Percentiles rank a stretch among this genome's conserved stretches.
These are phyloP conservation scores for Trachemys scripta DNA, from an alignment of 2,113 vertebrate species.

Conservation along the genomic window DNA sequence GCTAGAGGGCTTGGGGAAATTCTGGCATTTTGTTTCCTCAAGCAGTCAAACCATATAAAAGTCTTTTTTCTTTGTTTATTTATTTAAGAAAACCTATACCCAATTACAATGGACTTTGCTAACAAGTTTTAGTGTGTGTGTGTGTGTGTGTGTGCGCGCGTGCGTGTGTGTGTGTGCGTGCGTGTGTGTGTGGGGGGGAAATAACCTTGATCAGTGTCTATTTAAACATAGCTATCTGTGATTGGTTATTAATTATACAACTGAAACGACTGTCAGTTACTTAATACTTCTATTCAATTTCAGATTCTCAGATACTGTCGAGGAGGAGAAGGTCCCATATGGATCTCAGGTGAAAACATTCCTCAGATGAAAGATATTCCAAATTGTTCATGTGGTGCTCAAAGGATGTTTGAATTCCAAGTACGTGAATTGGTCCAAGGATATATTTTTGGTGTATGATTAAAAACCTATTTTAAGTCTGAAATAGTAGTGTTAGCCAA, in stretches of 20 bases:
- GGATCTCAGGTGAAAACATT: constrained; percentile 90
- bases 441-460: not conserved
- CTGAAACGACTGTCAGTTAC: not conserved
- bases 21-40: not conserved
- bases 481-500: not conserved
- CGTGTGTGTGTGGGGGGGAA: not conserved
- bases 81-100: not conserved
- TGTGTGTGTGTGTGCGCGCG: too few relatives aligned
- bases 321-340: constrained; percentile 84
- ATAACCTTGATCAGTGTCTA: not conserved
- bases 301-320: constrained; percentile 94
- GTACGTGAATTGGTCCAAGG: constrained; percentile 73
- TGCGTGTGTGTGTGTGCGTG: too few relatives aligned
- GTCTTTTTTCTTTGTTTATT: not conserved
- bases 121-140: not conserved
- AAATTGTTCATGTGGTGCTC: constrained; percentile 90
- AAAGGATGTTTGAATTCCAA: constrained; percentile 95
- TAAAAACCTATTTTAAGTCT: not conserved
- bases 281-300: constrained; percentile 37
- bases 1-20: fast-evolving
- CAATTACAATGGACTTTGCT: not conserved
- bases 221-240: not conserved
- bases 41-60: not conserved
- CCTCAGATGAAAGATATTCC: constrained; percentile 88
- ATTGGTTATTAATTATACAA: not conserved